Evolutionary conservation across 1,140 invertebrate species (phyloP).

Genomic region (Hermetia illucens): DNA sequence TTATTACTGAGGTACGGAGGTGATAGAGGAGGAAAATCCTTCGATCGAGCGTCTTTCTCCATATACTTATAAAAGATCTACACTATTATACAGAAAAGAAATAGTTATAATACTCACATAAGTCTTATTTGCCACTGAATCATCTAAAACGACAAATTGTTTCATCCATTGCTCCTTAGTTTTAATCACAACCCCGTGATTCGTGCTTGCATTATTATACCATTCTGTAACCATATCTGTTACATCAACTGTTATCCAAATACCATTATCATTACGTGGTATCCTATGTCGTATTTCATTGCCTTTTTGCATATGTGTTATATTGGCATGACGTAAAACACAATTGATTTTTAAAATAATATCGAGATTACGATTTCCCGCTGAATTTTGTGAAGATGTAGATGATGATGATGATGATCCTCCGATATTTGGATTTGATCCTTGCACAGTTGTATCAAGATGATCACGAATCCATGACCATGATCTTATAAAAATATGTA

Average conservation of each 20-base stretch:
- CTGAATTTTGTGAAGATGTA: neutral
- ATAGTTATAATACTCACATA: slow-evolving; percentile 8
- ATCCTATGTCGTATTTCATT: slow-evolving; percentile 19
- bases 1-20: no score
- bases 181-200: slow-evolving; percentile 58
- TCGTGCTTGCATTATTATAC: slow-evolving; percentile 54
- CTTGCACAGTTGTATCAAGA: slow-evolving; percentile 1
- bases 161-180: slow-evolving; percentile 40
- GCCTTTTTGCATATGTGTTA: slow-evolving; percentile 17
- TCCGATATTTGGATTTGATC: neutral
- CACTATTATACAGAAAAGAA: neutral
- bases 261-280: slow-evolving; percentile 36
- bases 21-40: no score
- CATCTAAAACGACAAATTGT: slow-evolving; percentile 20
- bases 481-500: slow-evolving; percentile 20
- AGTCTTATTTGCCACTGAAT: slow-evolving; percentile 12
- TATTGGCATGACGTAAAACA: slow-evolving; percentile 11
- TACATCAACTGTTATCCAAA: slow-evolving; percentile 60
- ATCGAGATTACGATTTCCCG: neutral
- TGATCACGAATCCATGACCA: slow-evolving; percentile 13
- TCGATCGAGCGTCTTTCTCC: no score
- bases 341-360: slow-evolving; percentile 15
- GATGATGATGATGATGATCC: neutral
- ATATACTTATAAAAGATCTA: neutral
- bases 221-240: slow-evolving; percentile 61